Percentiles rank a stretch among this genome's conserved stretches.
These are phyloP conservation scores for Holcopasites calliopsidis DNA, from an alignment of 1,140 invertebrate species.

Conservation along the genomic window DNA sequence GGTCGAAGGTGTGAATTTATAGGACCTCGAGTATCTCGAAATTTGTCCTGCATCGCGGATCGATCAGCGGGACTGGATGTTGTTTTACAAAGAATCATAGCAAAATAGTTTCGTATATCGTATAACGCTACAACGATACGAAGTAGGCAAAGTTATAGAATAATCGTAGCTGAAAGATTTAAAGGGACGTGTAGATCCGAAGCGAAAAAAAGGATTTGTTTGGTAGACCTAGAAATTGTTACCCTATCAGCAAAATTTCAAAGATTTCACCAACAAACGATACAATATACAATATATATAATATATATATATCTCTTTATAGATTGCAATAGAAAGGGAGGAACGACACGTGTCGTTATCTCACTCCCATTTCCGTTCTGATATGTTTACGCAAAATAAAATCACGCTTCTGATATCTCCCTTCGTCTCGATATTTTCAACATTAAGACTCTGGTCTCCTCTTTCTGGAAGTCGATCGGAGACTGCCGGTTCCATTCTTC, in stretches of 20 bases:
- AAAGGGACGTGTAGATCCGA: constrained; percentile 36
- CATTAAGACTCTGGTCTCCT: not conserved
- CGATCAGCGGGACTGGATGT: constrained; percentile 53
- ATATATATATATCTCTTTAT: constrained; percentile 50
- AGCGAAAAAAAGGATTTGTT: constrained; percentile 23
- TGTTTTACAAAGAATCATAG: constrained; percentile 52
- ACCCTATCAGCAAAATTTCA: constrained; percentile 20
- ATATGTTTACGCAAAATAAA: constrained; percentile 43
- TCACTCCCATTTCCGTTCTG: not conserved
- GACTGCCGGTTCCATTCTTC: not conserved
- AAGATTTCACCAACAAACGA: constrained; percentile 34
- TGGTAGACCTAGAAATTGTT: constrained; percentile 24
- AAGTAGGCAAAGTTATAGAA: constrained; percentile 40
- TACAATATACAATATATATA: constrained; percentile 35
- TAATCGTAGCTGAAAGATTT: constrained; percentile 32
- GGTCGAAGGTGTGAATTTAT: constrained; percentile 62
- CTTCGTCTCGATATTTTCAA: not conserved
- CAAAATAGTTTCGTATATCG: constrained; percentile 49
- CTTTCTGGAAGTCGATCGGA: not conserved
- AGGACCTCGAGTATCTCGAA: constrained; percentile 35
- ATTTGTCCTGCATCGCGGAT: constrained; percentile 65
- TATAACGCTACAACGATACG: constrained; percentile 40
- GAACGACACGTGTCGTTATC: not conserved
- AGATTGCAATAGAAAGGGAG: constrained; percentile 19
- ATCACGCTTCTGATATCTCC: constrained; percentile 19